phyloP scores from a whole-genome alignment of 2,113 vertebrate species.

The Acanthochromis polyacanthus region DNA sequence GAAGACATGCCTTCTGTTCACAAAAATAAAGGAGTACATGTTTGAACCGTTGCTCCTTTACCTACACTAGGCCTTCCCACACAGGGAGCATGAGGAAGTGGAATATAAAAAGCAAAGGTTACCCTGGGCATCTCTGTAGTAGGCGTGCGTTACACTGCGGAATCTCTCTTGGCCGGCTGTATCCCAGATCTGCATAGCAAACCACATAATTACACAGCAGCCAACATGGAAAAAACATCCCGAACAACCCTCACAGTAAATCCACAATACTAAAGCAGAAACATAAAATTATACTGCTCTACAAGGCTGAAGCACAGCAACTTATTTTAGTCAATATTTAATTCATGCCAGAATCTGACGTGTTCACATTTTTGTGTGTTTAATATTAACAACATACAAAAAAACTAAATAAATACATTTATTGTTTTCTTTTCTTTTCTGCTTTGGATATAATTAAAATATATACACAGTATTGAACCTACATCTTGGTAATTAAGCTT shows the following conservation, averaged over 20 bases:
- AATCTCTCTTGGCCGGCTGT: slow-evolving; percentile 98
- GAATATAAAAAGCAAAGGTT: slow-evolving; percentile 60
- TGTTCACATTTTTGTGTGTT: not conserved
- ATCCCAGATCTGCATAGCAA: slow-evolving; percentile 93
- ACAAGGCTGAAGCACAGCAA: not conserved
- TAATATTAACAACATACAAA: not conserved
- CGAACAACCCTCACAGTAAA: slow-evolving; percentile 1
- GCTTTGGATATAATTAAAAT: too few species aligned
- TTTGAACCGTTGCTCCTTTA: slow-evolving; percentile 14
- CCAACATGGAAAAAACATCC: slow-evolving; percentile 25
- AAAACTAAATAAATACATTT: not conserved
- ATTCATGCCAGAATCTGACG: not conserved
- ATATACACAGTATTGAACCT: too few species aligned
- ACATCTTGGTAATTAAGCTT: too few species aligned
- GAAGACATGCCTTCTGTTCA: slow-evolving; percentile 15
- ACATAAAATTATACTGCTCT: not conserved
- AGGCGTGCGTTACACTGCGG: slow-evolving; percentile 97
- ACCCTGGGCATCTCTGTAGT: slow-evolving; percentile 99
- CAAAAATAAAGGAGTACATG: slow-evolving; percentile 4
- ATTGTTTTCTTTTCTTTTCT: too few species aligned
- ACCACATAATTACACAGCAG: slow-evolving; percentile 55
- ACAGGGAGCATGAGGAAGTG: slow-evolving; percentile 34
- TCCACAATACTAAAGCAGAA: not conserved
- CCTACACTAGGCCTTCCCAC: slow-evolving; percentile 20
- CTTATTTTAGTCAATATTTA: not conserved